Evolutionary conservation across 1,140 invertebrate species (phyloP).

Genomic region (Caenorhabditis tropicalis): DNA sequence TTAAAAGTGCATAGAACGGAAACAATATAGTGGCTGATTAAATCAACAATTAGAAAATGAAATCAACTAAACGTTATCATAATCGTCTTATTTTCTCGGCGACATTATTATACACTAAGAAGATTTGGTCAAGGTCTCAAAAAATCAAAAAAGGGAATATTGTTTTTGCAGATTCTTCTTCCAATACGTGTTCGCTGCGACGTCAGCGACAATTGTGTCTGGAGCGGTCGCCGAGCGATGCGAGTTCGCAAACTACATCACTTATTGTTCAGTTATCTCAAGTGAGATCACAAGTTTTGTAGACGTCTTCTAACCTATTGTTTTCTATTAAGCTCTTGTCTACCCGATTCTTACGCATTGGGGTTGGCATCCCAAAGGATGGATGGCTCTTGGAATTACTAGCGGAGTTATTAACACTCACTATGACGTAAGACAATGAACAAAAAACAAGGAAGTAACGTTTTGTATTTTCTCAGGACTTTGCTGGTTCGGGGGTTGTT

Average conservation of each 20-base stretch:
- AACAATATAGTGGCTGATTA: not conserved
- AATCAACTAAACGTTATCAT: slow-evolving; percentile 6
- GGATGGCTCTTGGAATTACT: slow-evolving; percentile 60
- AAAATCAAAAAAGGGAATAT: not conserved
- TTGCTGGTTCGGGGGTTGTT: slow-evolving; percentile 72
- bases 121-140: not conserved
- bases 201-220: slow-evolving; percentile 75
- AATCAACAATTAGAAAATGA: not conserved
- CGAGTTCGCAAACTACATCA: slow-evolving; percentile 76
- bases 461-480: slow-evolving; percentile 66
- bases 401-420: slow-evolving; percentile 62
- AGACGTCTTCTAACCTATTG: not conserved
- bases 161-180: slow-evolving; percentile 74
- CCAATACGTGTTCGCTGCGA: slow-evolving; percentile 76
- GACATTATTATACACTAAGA: not conserved
- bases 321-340: slow-evolving; percentile 42
- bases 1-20: not conserved
- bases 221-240: slow-evolving; percentile 77
- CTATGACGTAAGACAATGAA: slow-evolving; percentile 62
- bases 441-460: slow-evolving; percentile 25
- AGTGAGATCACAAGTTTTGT: slow-evolving; percentile 71
- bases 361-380: slow-evolving; percentile 71
- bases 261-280: slow-evolving; percentile 76
- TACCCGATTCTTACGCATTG: slow-evolving; percentile 62
- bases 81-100: not conserved